Base-by-base conservation (phyloP, 2,888 invertebrate species). In the Drosophila melanocephala region DNA sequence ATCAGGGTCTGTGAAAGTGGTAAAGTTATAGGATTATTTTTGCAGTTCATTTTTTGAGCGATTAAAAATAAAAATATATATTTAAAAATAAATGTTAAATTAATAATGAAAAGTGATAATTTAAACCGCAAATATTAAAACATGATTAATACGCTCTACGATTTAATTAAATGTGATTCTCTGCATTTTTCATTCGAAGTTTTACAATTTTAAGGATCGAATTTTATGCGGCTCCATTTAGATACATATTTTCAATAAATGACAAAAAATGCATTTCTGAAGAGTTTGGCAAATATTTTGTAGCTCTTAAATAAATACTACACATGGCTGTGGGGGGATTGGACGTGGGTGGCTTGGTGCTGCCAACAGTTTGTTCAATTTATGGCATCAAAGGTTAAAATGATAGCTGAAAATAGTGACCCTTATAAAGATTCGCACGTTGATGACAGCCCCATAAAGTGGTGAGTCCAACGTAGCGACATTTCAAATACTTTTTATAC, bases 271-370 rank as follows among this genome's bases (percentile, higher is more conserved):
- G 61, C 75, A 82, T 72, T 75, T 74, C 72, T 81, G 77, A 84
- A 89, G 88, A 75, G 75, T 81, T 87, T 87, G 67, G 89, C 81
- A 90, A 90, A 88, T 87, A 88, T 81, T 81, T 84, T 75, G 72
- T 65, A 77, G 72, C 79, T 77, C 74, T 84, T 84, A 72, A 75
- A 83, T 81, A 87, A 87, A 87, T 87, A 84, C 63, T 33, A 72
- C 64, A 75, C 44, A 56, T 50, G 50, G 30, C 16, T 47, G n/a
- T 28, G 19, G 28, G 6, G 4, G 4, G 4, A 12, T 26, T 55
- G 44, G 16, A 6, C 3, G 32, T 39, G 30, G 10, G 1, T 5
- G 22, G 16, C 28, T 10, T 2, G 30, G 22, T 30, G n/a, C 44
- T 22, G 59, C 35, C 22, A 58, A 60, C 77, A 77, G 83, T 79